A percentile compares a stretch with the other conserved stretches of the same genome.
phyloP scores from a whole-genome alignment of 2,797 vertebrate species.

The Schizothorax lantsangensis region DNA sequence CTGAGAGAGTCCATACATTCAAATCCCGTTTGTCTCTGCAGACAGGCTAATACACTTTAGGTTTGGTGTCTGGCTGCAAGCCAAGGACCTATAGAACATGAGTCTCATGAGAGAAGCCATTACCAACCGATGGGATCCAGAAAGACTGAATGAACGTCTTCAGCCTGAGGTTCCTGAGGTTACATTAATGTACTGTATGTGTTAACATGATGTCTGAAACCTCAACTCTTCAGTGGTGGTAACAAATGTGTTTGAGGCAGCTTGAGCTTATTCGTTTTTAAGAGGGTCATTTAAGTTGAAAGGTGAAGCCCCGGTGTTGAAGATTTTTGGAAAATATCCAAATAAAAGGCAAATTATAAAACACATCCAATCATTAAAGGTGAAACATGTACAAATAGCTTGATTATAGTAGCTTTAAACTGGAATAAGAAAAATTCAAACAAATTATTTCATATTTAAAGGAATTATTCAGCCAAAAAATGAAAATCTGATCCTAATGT shows the following conservation, averaged over 20 bases:
- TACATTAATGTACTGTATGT: slow-evolving; percentile 26
- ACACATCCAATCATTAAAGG: not conserved
- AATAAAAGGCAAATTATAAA: not conserved
- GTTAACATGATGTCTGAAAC: slow-evolving; percentile 29
- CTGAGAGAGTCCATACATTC: slow-evolving; percentile 28
- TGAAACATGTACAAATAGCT: not conserved
- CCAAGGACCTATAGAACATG: slow-evolving; percentile 44
- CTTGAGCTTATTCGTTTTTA: not conserved
- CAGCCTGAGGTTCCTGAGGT: slow-evolving; percentile 1
- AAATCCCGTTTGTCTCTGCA: slow-evolving; percentile 42
- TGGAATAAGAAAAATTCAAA: not conserved
- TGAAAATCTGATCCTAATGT: not conserved
- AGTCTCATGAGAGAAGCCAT: slow-evolving; percentile 28
- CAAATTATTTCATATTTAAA: not conserved
- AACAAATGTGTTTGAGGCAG: slow-evolving; percentile 8
- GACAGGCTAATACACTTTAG: slow-evolving; percentile 46
- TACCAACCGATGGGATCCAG: slow-evolving; percentile 32
- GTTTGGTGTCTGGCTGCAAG: slow-evolving; percentile 28
- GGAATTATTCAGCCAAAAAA: not conserved
- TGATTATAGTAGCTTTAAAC: not conserved
- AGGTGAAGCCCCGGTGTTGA: not conserved
- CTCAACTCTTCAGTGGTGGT: not conserved
- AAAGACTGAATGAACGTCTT: slow-evolving; percentile 40
- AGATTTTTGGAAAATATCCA: slow-evolving; percentile 5
- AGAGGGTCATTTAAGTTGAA: slow-evolving; percentile 4